These are phyloP conservation scores for Serranus cabrilla DNA, from an alignment of 2,797 vertebrate species.

Conservation along the genomic window DNA sequence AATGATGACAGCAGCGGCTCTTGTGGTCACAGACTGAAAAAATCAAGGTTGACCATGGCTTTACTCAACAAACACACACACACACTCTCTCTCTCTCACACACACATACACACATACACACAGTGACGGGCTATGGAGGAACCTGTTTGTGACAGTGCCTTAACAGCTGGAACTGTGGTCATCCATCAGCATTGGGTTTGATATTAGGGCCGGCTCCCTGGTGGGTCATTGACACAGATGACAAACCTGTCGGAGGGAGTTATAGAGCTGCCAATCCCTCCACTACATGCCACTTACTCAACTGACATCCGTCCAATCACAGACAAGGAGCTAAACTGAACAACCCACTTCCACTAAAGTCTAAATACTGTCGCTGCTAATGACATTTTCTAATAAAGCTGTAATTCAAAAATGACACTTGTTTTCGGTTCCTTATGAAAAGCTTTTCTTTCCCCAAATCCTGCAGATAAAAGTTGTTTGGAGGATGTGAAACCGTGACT, in stretches of 20 bases:
- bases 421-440: conserved; percentile 15
- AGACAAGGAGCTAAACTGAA: conserved; percentile 59
- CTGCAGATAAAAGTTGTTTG: conserved; percentile 32
- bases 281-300: conserved; percentile 56
- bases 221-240: conserved; percentile 84
- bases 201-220: conserved; percentile 81
- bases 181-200: conserved; percentile 85
- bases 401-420: conserved; percentile 43
- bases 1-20: conserved; percentile 32
- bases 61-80: conserved; percentile 35
- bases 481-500: conserved; percentile 35
- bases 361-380: conserved; percentile 42
- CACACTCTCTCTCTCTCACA: conserved; percentile 22
- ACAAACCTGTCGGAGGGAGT: conserved; percentile 83
- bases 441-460: conserved; percentile 1
- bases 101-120: conserved; percentile 34
- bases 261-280: conserved; percentile 80
- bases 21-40: conserved; percentile 25
- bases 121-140: conserved; percentile 69
- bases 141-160: conserved; percentile 75
- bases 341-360: conserved; percentile 50
- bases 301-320: conserved; percentile 67
- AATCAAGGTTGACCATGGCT: conserved; percentile 57
- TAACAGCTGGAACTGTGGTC: conserved; percentile 81
- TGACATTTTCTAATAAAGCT: conserved; percentile 51